phyloP scores from a whole-genome alignment of 2,888 invertebrate genomes.

The Augiades crinisus region DNA sequence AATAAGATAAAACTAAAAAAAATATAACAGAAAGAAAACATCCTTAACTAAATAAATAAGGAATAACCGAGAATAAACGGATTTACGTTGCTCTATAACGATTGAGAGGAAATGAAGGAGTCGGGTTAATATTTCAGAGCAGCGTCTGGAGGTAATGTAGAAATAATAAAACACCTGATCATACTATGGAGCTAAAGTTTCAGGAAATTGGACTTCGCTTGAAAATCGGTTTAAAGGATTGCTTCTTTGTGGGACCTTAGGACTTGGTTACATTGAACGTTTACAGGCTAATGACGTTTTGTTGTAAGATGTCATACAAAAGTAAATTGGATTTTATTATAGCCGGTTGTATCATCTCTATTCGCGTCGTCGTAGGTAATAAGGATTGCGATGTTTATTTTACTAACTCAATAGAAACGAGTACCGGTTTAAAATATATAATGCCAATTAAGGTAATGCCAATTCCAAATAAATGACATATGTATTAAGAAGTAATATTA shows the following conservation, averaged over 20 bases:
- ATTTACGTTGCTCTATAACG: conserved; percentile 13
- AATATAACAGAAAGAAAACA: conserved; percentile 5
- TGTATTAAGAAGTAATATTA: too few species aligned
- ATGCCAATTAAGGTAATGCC: too few species aligned
- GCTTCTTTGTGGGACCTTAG: conserved; percentile 4
- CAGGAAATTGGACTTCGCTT: conserved; percentile 23
- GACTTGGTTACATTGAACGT: neutral
- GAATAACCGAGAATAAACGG: neutral
- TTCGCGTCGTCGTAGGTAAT: too few species aligned
- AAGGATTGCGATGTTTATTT: too few species aligned
- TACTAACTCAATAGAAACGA: too few species aligned
- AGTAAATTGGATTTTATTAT: too few species aligned
- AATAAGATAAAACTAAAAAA: too few species aligned
- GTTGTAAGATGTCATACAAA: too few species aligned
- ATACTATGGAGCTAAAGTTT: conserved; percentile 11
- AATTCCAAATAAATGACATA: too few species aligned
- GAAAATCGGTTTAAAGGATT: conserved; percentile 17
- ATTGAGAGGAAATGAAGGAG: conserved; percentile 17
- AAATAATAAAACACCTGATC: conserved; percentile 26
- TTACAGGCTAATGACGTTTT: too few species aligned
- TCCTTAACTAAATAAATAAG: conserved; percentile 1
- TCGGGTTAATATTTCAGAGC: conserved; percentile 17
- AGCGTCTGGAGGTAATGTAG: conserved; percentile 14
- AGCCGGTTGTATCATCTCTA: too few species aligned
- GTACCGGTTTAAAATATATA: too few species aligned